Conservation (phyloP, 2,888 invertebrate species). For the Caenorhabditis panamensis region DNA sequence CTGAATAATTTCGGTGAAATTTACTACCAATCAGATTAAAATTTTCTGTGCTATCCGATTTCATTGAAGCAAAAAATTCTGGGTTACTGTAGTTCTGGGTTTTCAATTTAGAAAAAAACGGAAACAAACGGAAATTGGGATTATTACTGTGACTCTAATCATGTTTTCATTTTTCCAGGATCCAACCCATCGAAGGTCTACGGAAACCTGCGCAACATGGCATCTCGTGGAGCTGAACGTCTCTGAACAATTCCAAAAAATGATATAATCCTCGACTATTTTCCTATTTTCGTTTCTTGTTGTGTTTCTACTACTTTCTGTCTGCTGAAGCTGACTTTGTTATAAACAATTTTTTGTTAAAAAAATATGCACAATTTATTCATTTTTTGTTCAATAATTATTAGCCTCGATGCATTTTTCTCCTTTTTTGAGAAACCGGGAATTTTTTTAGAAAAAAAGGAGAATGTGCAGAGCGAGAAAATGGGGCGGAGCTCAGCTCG, state of each 20-base stretch:
- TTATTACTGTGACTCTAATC: not conserved
- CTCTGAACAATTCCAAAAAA: constrained; percentile 84
- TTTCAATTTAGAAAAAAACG: too few species aligned
- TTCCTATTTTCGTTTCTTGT: constrained; percentile 10
- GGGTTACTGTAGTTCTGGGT: too few species aligned
- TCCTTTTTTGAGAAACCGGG: not conserved
- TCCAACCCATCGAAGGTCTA: constrained; percentile 98
- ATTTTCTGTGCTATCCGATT: too few species aligned
- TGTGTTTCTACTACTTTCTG: constrained; percentile 1
- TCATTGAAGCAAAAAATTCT: too few species aligned
- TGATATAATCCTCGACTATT: not conserved
- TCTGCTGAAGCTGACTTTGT: not conserved
- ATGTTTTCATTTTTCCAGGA: constrained; percentile 82
- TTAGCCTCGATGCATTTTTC: constrained; percentile 44
- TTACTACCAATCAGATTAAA: too few species aligned
- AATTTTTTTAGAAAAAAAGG: not conserved
- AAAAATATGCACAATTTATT: not conserved
- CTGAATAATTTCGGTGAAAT: too few species aligned
- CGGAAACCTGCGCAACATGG: constrained; percentile 92
- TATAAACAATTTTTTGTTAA: not conserved
- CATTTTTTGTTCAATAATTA: constrained; percentile 30
- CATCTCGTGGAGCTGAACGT: constrained; percentile 89
- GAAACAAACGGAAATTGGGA: too few species aligned
- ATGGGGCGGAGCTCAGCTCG: constrained; percentile 39
- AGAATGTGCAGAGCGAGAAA: constrained; percentile 34